These are phyloP conservation scores for Rotaria socialis DNA, from an alignment of 2,888 invertebrate species.

Conservation along the genomic window DNA sequence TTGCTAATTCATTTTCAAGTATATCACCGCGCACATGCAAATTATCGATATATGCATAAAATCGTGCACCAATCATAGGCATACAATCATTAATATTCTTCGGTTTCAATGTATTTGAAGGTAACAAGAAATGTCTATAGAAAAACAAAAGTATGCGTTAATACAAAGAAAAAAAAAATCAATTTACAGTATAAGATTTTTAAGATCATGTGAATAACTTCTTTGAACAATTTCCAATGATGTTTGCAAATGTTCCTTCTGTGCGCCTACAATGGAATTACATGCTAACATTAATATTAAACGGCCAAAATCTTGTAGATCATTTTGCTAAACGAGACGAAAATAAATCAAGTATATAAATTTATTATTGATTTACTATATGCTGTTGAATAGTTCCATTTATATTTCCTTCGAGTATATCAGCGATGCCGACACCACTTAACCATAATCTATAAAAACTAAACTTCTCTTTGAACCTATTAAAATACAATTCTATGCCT, in stretches of 20 bases:
- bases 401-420: constrained; percentile 65
- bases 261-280: constrained; percentile 79
- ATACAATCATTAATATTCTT: constrained; percentile 88
- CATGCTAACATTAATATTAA: constrained; percentile 86
- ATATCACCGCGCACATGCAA: constrained; percentile 80
- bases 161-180: no score
- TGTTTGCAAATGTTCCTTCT: constrained; percentile 77
- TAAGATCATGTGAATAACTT: constrained; percentile 84
- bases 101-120: constrained; percentile 41
- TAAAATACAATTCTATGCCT: not conserved
- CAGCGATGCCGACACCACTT: constrained; percentile 75
- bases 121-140: not conserved
- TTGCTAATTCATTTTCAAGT: constrained; percentile 80
- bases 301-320: constrained; percentile 82
- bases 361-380: not conserved
- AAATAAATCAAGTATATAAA: not conserved
- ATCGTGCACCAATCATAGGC: constrained; percentile 96
- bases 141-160: not conserved
- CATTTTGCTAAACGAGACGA: constrained; percentile 70
- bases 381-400: not conserved
- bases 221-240: constrained; percentile 82
- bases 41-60: constrained; percentile 89
- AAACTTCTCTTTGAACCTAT: no score
- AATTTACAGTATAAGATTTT: constrained; percentile 80
- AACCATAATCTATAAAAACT: constrained; percentile 67